Conservation (phyloP, 2,888 invertebrate genomes). For the Drosophila nigricruria region DNA sequence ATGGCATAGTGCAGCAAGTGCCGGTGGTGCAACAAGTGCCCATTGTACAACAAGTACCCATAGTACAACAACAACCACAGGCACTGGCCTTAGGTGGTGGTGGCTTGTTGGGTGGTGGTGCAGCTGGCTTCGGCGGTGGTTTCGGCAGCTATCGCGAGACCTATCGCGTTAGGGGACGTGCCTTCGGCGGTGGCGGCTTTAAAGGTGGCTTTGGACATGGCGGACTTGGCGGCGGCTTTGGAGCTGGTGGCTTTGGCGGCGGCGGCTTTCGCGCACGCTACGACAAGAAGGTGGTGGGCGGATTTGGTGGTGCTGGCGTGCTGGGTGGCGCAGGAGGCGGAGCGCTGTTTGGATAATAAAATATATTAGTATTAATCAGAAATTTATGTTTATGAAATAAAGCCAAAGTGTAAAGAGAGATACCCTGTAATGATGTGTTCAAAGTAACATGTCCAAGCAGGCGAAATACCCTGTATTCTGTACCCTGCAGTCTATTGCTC, state of each 20-base stretch:
- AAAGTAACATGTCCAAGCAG: background rate
- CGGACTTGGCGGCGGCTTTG: constrained; percentile 31
- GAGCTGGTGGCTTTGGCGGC: constrained; percentile 51
- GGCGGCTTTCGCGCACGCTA: constrained; percentile 69
- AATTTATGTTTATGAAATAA: constrained; percentile 22
- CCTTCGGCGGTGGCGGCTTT: constrained; percentile 68
- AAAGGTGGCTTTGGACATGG: constrained; percentile 53
- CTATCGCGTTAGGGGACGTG: constrained; percentile 66
- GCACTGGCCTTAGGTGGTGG: constrained; percentile 50
- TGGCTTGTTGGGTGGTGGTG: constrained; percentile 53
- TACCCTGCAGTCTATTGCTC: too few relatives aligned
- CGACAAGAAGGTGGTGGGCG: constrained; percentile 64
- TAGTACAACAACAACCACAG: constrained; percentile 57
- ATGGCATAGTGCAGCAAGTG: constrained; percentile 63
- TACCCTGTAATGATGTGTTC: constrained; percentile 67
- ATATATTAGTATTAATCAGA: constrained; percentile 9
- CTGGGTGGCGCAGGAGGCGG: constrained; percentile 50
- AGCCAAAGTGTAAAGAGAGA: constrained; percentile 16
- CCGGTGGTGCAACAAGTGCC: constrained; percentile 70
- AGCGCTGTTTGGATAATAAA: constrained; percentile 26
- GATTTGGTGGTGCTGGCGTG: constrained; percentile 61
- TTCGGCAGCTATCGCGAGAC: constrained; percentile 78
- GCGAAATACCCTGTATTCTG: background rate
- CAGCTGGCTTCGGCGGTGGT: constrained; percentile 63
- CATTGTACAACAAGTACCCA: constrained; percentile 52